Evolutionary conservation across 2,797 vertebrate genomes (phyloP), one percentile per base, ranked within the genome.

Genomic region (Choloepus didactylus): DNA sequence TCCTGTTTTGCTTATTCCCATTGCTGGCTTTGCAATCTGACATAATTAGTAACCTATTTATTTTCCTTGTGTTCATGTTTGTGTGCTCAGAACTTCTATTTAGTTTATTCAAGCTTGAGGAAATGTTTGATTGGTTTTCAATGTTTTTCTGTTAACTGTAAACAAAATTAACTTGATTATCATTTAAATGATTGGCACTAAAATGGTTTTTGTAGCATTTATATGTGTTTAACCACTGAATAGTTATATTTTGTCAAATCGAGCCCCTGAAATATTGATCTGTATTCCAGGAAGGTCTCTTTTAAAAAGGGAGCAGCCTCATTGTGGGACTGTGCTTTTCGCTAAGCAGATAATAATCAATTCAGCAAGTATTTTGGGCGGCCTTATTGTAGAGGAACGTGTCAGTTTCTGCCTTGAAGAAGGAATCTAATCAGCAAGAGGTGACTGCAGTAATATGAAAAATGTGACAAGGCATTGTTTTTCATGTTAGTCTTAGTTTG

Each of bases 11-110:
- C 92, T 25, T 87, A 95, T 81, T 94, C 62, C 54, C 0, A 0
- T 75, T 95, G 60, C 83, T 95, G 89, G 76, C 76, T 95, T 90
- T 97, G 84, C 88, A 94, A 79, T 88, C 64, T 91, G 67, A 51
- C 75, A 21, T 95, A 83, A 83, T 97, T 97, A 93, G 70, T 96
- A 96, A 87, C 51, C 67, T 87, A 79, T 96, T 96, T 93, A 96
- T 97, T 98, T 92, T 82, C 91, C 80, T 18, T 31, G 6, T 77
- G 59, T 93, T 93, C 3, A 27, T 95, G 92, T 94, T 93, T 84
- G 72, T 96, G 95, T 89, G 64, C 89, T 96, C 94, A 90, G 92
- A 95, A 92, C 90, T 95, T 95, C 91, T 84, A 79, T 92, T 97
- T 95, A 87, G 84, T 79, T 87, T 96, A 44, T 83, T 85, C 81